phyloP scores from a whole-genome alignment of 2,888 invertebrate species.

The Sarcophaga variegata region DNA sequence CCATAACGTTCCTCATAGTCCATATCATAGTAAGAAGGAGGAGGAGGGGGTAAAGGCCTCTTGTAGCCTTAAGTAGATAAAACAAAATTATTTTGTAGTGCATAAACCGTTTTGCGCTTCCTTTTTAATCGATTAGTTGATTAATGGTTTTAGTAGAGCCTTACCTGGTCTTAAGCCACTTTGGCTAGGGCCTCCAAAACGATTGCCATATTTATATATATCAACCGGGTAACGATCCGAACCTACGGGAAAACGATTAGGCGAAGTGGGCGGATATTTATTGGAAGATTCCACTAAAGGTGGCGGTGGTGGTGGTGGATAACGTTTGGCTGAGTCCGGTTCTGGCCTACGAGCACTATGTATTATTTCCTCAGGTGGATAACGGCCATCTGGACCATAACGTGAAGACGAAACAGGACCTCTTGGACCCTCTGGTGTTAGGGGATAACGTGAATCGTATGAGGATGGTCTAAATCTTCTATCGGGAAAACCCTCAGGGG shows the following conservation, averaged over 20 bases:
- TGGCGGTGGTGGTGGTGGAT: constrained; percentile 81
- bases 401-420: constrained; percentile 64
- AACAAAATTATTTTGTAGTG: constrained; percentile 15
- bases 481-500: constrained; percentile 81
- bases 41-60: constrained; percentile 75
- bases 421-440: constrained; percentile 72
- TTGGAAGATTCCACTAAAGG: constrained; percentile 81
- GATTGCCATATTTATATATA: constrained; percentile 83
- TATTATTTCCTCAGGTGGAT: constrained; percentile 78
- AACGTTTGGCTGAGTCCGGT: constrained; percentile 83
- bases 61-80: constrained; percentile 76
- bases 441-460: constrained; percentile 79
- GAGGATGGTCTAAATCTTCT: constrained; percentile 81
- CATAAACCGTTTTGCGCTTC: neutral
- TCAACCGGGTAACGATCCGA: constrained; percentile 82
- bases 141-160: constrained; percentile 64
- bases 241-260: constrained; percentile 84
- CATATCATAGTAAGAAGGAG: constrained; percentile 79
- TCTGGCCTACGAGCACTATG: constrained; percentile 79
- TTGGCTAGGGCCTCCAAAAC: constrained; percentile 82
- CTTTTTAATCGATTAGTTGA: constrained; percentile 48
- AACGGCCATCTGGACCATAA: constrained; percentile 75
- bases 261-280: constrained; percentile 81
- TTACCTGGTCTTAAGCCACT: constrained; percentile 80
- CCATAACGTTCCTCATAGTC: constrained; percentile 81